Percentiles rank a stretch among this genome's conserved stretches.
phyloP scores from a whole-genome alignment of 2,113 vertebrate species.

The Agapornis roseicollis region DNA sequence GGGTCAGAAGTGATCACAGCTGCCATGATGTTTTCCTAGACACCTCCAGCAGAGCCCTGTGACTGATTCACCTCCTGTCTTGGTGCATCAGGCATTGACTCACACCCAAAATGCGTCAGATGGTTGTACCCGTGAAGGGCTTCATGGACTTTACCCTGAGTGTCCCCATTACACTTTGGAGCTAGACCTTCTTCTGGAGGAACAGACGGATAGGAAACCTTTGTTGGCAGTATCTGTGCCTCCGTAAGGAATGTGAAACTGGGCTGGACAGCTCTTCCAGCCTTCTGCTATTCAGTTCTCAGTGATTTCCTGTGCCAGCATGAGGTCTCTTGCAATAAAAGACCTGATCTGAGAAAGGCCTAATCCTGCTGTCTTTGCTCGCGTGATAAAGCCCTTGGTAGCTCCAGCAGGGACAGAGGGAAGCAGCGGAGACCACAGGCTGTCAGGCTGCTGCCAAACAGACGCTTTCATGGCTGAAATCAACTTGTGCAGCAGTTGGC shows the following conservation, averaged over 20 bases:
- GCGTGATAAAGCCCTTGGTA: background rate
- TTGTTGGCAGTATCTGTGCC: background rate
- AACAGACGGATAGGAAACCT: background rate
- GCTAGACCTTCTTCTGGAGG: background rate
- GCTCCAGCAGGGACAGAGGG: background rate
- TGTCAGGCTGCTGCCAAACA: background rate
- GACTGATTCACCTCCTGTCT: conserved; percentile 53
- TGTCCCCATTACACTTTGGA: background rate
- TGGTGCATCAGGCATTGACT: conserved; percentile 48
- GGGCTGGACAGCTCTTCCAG: background rate
- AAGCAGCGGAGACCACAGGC: background rate
- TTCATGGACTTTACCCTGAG: background rate
- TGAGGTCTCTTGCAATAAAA: background rate
- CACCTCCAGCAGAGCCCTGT: conserved; percentile 31
- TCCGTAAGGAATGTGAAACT: accelerated
- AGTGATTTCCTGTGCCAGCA: background rate
- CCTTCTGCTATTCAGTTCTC: background rate
- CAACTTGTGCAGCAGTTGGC: background rate
- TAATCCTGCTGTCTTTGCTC: background rate
- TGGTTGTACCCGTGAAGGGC: background rate
- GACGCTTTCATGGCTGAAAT: background rate
- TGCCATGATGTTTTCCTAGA: background rate
- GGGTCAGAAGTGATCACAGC: background rate
- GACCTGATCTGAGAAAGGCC: background rate
- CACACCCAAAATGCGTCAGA: conserved; percentile 14